phyloP scores from a whole-genome alignment of 2,888 invertebrate species.

The Rhingia rostrata region DNA sequence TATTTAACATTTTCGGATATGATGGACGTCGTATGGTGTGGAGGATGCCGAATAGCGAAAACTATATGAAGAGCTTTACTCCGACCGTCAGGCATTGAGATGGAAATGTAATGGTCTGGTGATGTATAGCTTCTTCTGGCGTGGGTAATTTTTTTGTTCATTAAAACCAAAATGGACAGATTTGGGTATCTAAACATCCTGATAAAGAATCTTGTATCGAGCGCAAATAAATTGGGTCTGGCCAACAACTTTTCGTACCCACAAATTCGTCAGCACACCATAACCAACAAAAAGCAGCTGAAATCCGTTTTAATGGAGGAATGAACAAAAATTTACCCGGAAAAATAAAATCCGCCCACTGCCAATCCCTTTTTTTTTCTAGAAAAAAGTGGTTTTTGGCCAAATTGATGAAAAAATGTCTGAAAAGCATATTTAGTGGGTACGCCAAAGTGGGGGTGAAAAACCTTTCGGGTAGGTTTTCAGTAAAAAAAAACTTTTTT shows the following conservation, averaged over 20 bases:
- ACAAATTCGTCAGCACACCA: conserved; percentile 1
- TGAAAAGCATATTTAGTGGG: no score
- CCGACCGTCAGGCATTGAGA: conserved; percentile 76
- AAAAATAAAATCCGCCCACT: no score
- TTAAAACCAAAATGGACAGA: background rate
- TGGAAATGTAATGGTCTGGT: conserved; percentile 76
- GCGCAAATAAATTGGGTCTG: conserved; percentile 5
- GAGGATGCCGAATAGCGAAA: conserved; percentile 62
- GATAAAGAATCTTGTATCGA: background rate
- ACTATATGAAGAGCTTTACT: conserved; percentile 66
- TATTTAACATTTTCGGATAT: conserved; percentile 43
- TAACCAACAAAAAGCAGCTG: conserved; percentile 9
- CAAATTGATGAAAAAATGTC: no score
- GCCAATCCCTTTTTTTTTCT: no score
- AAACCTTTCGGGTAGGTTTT: no score
- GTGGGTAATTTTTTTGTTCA: background rate
- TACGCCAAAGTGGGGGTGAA: no score
- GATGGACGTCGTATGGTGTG: conserved; percentile 55
- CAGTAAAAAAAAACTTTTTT: no score
- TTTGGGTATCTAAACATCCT: background rate
- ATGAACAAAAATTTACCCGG: conserved; percentile 1
- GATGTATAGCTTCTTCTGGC: conserved; percentile 45
- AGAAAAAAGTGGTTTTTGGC: no score
- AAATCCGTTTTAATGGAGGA: conserved; percentile 2
- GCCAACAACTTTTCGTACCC: background rate